phyloP scores from a whole-genome alignment of 2,113 vertebrate species.

The Epinephelus fuscoguttatus region DNA sequence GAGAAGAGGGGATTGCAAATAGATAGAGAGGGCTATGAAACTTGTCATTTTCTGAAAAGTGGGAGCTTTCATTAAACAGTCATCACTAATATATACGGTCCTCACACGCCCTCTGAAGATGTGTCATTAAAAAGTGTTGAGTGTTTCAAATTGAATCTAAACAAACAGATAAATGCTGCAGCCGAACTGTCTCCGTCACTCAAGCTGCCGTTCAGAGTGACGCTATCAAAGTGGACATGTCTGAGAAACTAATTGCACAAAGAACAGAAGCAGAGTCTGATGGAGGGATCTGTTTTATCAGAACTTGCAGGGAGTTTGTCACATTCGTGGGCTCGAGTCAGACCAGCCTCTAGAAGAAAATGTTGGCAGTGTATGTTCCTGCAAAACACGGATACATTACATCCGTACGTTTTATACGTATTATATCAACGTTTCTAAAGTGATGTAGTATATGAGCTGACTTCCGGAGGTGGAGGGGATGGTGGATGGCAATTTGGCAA shows the following conservation, averaged over 20 bases:
- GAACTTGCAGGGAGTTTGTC: background rate
- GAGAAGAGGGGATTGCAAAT: conserved; percentile 36
- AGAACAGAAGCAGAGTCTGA: background rate
- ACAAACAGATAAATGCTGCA: conserved; percentile 35
- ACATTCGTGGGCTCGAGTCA: background rate
- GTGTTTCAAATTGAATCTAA: background rate
- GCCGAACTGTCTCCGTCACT: conserved; percentile 15
- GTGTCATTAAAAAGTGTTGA: background rate
- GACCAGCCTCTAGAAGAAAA: too few relatives aligned
- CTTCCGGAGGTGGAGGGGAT: too few relatives aligned
- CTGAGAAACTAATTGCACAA: conserved; percentile 16
- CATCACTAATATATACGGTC: conserved; percentile 3
- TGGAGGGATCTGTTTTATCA: background rate
- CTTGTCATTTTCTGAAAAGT: conserved; percentile 14
- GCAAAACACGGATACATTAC: too few relatives aligned
- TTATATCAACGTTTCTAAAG: too few relatives aligned
- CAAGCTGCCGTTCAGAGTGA: conserved; percentile 11
- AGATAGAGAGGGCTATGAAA: conserved; percentile 32
- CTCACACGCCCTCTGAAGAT: background rate
- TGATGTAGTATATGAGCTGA: too few relatives aligned
- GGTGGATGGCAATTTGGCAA: too few relatives aligned
- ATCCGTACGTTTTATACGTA: too few relatives aligned
- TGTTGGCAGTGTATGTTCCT: too few relatives aligned
- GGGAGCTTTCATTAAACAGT: conserved; percentile 27
- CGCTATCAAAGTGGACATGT: conserved; percentile 17